These are phyloP conservation scores for Conopomorpha cramerella DNA, from an alignment of 1,140 invertebrate species.

Conservation along the genomic window DNA sequence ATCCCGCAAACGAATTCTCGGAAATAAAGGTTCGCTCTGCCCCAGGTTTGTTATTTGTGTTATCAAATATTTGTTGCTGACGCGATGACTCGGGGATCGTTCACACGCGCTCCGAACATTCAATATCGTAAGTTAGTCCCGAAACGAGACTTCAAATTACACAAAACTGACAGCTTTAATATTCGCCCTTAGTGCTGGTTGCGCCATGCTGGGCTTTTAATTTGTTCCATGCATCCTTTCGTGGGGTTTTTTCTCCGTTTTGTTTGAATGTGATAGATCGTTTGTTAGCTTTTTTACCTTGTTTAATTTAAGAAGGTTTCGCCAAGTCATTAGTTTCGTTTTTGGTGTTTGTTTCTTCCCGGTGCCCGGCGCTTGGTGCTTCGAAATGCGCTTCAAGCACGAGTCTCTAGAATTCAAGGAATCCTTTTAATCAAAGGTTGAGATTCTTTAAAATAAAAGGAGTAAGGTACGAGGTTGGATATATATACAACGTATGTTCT, in stretches of 20 bases:
- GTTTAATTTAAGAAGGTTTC: constrained; percentile 50
- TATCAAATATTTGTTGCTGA: too few relatives aligned
- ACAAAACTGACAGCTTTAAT: constrained; percentile 56
- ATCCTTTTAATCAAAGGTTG: too few relatives aligned
- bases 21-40: too few relatives aligned
- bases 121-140: constrained; percentile 44
- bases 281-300: constrained; percentile 47
- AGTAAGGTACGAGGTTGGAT: too few relatives aligned
- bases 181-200: constrained; percentile 42
- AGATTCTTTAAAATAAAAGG: too few relatives aligned
- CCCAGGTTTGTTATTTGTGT: too few relatives aligned
- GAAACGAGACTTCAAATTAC: constrained; percentile 47
- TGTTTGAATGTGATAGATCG: constrained; percentile 34
- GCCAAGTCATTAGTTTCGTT: constrained; percentile 43
- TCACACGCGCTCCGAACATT: neutral
- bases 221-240: constrained; percentile 56
- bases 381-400: too few relatives aligned
- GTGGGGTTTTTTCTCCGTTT: constrained; percentile 31
- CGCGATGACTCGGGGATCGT: neutral
- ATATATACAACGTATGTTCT: too few relatives aligned
- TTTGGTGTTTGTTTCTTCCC: constrained; percentile 1
- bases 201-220: constrained; percentile 53
- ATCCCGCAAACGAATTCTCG: too few relatives aligned
- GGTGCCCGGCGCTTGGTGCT: too few relatives aligned
- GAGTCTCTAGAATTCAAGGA: too few relatives aligned